Conservation (phyloP, 1,140 invertebrate genomes). For the Euglossa dilemma region DNA sequence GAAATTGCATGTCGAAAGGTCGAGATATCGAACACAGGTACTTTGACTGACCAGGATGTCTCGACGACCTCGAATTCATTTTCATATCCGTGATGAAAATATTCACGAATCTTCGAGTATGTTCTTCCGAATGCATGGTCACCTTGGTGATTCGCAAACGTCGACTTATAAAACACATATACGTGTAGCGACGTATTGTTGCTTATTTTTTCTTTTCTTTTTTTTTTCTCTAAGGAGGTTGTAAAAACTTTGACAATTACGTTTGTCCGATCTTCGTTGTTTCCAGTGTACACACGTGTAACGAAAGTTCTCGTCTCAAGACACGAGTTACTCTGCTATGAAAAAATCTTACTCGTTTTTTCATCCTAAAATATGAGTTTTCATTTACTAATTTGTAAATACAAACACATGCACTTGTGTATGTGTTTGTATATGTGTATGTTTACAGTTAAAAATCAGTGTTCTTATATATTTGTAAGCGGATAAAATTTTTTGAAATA, state of each 20-base stretch:
- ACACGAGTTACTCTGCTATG: slow-evolving; percentile 41
- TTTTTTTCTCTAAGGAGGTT: background rate
- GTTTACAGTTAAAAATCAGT: background rate
- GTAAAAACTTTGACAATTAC: background rate
- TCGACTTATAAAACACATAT: slow-evolving; percentile 29
- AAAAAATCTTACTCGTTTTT: slow-evolving; percentile 2
- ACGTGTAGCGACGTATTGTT: slow-evolving; percentile 39
- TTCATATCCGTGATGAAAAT: background rate
- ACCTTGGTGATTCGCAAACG: background rate
- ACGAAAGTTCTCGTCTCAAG: slow-evolving; percentile 52
- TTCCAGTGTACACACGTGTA: background rate
- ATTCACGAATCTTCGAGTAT: background rate
- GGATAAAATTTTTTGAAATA: background rate
- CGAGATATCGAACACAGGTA: slow-evolving; percentile 15
- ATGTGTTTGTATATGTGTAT: background rate
- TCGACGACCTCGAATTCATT: background rate
- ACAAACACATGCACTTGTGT: background rate
- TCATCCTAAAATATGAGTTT: background rate
- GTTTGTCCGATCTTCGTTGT: background rate
- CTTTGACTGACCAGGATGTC: slow-evolving; percentile 37
- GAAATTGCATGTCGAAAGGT: slow-evolving; percentile 2
- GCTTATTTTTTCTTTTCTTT: too few relatives aligned
- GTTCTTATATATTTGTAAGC: background rate
- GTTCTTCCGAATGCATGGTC: slow-evolving; percentile 12
- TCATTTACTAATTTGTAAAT: background rate